These are phyloP conservation scores for Dendrolimus houi DNA, from an alignment of 2,888 invertebrate genomes.

Conservation along the genomic window DNA sequence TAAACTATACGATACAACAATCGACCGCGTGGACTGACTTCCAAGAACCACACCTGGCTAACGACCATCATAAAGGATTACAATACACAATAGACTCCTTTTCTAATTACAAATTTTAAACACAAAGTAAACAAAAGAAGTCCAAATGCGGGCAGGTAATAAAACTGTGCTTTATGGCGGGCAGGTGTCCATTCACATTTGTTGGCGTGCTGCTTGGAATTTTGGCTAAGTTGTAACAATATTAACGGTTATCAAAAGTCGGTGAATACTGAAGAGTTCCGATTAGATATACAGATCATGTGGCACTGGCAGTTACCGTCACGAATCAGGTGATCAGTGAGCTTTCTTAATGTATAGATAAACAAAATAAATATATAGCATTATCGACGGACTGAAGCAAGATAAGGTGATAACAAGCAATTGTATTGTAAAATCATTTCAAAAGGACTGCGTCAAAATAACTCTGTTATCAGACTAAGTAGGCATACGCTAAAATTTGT, in stretches of 20 bases:
- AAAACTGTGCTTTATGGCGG: too few relatives aligned
- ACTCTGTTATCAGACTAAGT: constrained; percentile 2
- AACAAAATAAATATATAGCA: constrained; percentile 18
- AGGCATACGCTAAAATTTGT: constrained; percentile 5
- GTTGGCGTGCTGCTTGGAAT: too few relatives aligned
- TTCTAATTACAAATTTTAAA: too few relatives aligned
- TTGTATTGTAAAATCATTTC: constrained; percentile 26
- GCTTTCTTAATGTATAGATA: constrained; percentile 27
- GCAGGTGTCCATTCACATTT: too few relatives aligned
- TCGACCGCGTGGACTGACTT: too few relatives aligned
- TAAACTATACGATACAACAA: too few relatives aligned
- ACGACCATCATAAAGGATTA: too few relatives aligned
- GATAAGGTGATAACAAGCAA: constrained; percentile 16
- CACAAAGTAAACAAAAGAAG: too few relatives aligned
- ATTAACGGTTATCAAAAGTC: constrained; percentile 12
- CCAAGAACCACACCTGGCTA: too few relatives aligned
- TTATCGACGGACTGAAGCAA: constrained; percentile 16
- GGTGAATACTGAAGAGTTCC: constrained; percentile 16
- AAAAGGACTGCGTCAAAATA: constrained; percentile 14
- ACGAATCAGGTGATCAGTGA: constrained; percentile 44
- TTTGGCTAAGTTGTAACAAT: too few relatives aligned
- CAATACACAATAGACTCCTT: too few relatives aligned
- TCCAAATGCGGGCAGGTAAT: too few relatives aligned
- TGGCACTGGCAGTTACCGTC: constrained; percentile 26
- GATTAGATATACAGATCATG: constrained; percentile 44